A percentile compares a stretch with the other conserved stretches of the same genome.
phyloP scores from a whole-genome alignment of 2,888 invertebrate genomes.

The Colostygia pectinataria region DNA sequence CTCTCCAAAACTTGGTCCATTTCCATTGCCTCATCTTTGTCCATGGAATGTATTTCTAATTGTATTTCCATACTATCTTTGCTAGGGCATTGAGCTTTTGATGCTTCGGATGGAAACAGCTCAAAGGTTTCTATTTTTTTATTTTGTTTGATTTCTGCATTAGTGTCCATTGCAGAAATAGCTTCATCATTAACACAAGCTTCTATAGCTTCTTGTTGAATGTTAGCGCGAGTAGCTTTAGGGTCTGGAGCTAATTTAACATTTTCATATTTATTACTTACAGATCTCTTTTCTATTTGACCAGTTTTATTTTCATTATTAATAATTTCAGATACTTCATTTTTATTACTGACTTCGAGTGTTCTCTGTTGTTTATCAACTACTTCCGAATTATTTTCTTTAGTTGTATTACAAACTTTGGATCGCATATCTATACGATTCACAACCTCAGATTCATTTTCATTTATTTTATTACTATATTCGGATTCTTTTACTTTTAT shows the following conservation, averaged over 20 bases:
- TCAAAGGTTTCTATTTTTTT: not conserved
- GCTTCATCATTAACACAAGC: not conserved
- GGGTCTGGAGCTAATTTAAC: too few relatives aligned
- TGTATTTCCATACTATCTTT: slow-evolving; percentile 47
- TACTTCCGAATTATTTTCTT: not conserved
- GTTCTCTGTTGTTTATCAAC: too few relatives aligned
- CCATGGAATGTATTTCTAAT: slow-evolving; percentile 48
- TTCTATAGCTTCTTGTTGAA: not conserved
- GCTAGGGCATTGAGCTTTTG: not conserved
- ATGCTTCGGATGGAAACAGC: not conserved
- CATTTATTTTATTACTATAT: not conserved
- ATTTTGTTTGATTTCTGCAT: not conserved
- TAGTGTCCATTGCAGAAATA: not conserved
- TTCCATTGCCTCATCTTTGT: slow-evolving; percentile 27
- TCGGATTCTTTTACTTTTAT: too few relatives aligned
- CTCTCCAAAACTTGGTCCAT: slow-evolving; percentile 7
- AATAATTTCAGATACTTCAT: not conserved
- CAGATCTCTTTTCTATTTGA: too few relatives aligned
- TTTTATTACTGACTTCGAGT: too few relatives aligned
- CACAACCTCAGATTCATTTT: not conserved
- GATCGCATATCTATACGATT: not conserved
- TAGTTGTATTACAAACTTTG: not conserved
- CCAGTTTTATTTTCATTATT: not conserved
- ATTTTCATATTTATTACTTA: not conserved
- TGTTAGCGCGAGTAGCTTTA: too few relatives aligned